Evolutionary conservation across 2,113 vertebrate species (phyloP), one percentile per base, ranked within the genome.

Genomic region (Colinus virginianus): DNA sequence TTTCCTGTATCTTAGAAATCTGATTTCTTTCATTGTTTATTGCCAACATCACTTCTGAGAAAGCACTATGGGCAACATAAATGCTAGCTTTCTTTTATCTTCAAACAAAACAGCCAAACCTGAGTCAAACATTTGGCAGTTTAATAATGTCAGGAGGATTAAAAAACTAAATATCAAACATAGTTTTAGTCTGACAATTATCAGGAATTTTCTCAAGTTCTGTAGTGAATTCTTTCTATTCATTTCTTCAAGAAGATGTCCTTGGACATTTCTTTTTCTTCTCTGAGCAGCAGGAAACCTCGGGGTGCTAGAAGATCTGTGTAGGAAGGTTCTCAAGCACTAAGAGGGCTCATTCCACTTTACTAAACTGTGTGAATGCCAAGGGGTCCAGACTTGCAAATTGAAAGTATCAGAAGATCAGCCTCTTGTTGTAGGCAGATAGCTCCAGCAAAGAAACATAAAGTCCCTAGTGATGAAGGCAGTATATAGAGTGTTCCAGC

Each of bases 401-500:
- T 61, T 8, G 59, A 13, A 84, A 66, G 11, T 38, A 6, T 15
- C 2, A 4, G 28, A 42, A 40, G 15, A 21, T 40, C 11, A 68
- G 4, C 3, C 19, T 61, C 8, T 46, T 84, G 4, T 25, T 64
- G 55, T 18, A 13, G 18, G 42, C 16, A 40, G 17, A 62, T 49
- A 49, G 13, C 5, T 83, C 46, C 64, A 71, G 6, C 4, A 72
- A 30, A 2, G 7, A 30, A 5, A 5, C 9, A 22, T 34, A 46
- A 67, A 74, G 16, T 21, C 75, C 13, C 15, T 42, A 63, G 58
- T 68, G 36, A 64, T 20, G 46, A 42, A 46, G 19, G 30, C 3
- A 63, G 13, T 4, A 48, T 51, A 34, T 28, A 5, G 0, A 1
- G 32, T 17, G 7, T 17, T 70, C 45, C 11, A 40, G 10, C 38